phyloP scores from a whole-genome alignment of 2,888 invertebrate species.

The Neria commutata region DNA sequence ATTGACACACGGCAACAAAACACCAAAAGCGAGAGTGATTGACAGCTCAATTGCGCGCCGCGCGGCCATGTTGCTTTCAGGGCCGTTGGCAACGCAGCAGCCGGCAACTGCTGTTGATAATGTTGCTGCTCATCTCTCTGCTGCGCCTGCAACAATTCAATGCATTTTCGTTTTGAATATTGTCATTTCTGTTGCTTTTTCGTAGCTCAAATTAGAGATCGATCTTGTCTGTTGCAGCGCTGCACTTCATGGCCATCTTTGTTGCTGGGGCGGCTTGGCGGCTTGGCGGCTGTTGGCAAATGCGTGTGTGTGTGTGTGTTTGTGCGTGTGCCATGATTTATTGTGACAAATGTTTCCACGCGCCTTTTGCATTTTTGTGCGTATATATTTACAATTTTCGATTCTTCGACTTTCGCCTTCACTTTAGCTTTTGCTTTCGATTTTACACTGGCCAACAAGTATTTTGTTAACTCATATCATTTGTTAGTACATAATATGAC shows the following conservation, averaged over 20 bases:
- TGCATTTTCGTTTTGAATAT: conserved; percentile 1
- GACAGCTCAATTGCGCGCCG: conserved; percentile 48
- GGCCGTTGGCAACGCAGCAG: conserved; percentile 1
- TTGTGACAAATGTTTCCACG: conserved; percentile 48
- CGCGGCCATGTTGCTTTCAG: background rate
- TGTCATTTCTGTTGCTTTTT: conserved; percentile 3
- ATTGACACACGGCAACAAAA: conserved; percentile 14
- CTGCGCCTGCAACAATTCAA: background rate
- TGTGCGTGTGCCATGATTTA: conserved; percentile 50
- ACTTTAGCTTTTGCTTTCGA: background rate
- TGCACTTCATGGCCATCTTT: background rate
- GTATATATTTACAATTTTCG: conserved; percentile 11
- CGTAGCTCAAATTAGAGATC: conserved; percentile 4
- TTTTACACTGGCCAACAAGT: too few species aligned
- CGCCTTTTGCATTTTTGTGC: conserved; percentile 15
- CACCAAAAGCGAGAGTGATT: conserved; percentile 35
- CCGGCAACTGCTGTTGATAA: conserved; percentile 11
- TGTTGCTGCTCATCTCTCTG: background rate
- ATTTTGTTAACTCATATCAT: too few species aligned
- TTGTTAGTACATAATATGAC: too few species aligned
- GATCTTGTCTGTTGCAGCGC: background rate
- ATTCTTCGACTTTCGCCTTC: background rate
- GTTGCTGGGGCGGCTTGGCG: background rate
- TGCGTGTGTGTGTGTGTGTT: background rate
- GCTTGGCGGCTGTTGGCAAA: conserved; percentile 12